Percentiles rank a stretch among this genome's conserved stretches.
Evolutionary conservation across 2,113 vertebrate genomes (phyloP).

Genomic region (Dolichallabes microphthalmus): DNA sequence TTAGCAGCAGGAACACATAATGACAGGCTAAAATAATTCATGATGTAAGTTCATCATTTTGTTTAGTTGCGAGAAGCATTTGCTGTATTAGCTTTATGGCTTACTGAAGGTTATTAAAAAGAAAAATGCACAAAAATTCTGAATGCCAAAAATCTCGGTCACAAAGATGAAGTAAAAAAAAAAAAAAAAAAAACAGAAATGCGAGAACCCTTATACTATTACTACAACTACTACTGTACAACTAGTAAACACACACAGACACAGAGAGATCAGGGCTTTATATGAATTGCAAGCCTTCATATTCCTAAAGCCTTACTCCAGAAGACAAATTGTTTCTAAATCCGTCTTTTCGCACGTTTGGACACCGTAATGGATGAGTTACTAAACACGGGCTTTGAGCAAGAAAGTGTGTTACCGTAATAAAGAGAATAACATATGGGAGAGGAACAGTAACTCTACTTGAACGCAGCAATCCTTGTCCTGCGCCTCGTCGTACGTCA

Average conservation of each 20-base stretch:
- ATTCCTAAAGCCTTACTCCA: background rate
- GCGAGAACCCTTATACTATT: background rate
- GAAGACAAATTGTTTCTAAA: conserved; percentile 29
- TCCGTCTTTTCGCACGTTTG: conserved; percentile 6
- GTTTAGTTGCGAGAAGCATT: background rate
- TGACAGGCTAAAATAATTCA: background rate
- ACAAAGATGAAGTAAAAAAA: background rate
- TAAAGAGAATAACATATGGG: conserved; percentile 37
- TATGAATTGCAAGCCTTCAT: background rate
- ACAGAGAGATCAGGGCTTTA: background rate
- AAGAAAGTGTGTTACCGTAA: conserved; percentile 6
- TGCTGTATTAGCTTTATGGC: too few species aligned
- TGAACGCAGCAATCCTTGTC: conserved; percentile 27
- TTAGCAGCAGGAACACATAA: background rate
- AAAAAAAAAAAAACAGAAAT: background rate
- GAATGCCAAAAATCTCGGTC: background rate
- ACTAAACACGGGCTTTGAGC: conserved; percentile 21
- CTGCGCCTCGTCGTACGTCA: background rate
- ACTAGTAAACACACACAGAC: background rate
- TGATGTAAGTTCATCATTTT: background rate
- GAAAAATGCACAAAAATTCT: background rate
- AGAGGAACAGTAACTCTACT: conserved; percentile 10
- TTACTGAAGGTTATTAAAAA: background rate
- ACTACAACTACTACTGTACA: background rate
- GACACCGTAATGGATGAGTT: conserved; percentile 25